Evolutionary conservation across 2,113 vertebrate genomes (phyloP), one percentile per base, ranked within the genome.

Genomic region (Hucho hucho): DNA sequence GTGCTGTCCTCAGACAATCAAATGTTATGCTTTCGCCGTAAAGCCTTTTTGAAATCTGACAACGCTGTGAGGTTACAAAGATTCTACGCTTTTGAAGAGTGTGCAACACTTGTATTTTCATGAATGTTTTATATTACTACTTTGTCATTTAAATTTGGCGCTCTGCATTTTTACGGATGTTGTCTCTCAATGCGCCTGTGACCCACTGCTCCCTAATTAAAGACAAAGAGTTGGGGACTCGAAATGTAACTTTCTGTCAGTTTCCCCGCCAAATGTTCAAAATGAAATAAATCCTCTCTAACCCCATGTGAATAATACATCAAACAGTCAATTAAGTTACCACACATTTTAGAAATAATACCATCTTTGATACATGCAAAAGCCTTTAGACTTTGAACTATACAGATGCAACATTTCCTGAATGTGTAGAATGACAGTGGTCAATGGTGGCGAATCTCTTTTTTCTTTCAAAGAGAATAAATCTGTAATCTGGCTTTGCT

Each of bases 401-500:
- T 4, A 28, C 49, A 64, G 66, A 73, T 72, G 78, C 64, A 74
- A 67, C 76, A 80, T 75, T 76, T 75, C 69, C 53, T 53, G 49
- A 53, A 53, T 75, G 66, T 74, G 81, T 74, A 76, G 76, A 22
- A 9, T 18, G 64, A 49, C 37, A 61, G 18, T 18, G 47, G 3
- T 26, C 13, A 37, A 74, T 78, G 56, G 75, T 12, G 63, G 7
- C 78, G 80, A 84, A 24, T 84, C 76, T 81, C 72, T 67, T 77
- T 75, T 77, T 59, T 75, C 76, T 43, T 37, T 24, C 79, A 83
- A 82, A 82, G 83, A 83, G 84, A 85, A 89, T 84, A 81, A 86
- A 83, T 64, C 22, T 64, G 82, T 87, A 86, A 89, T 87, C 89
- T 88, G 88, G 79, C 77, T 86, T 84, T 79, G 75, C 70, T 22